Conservation (phyloP, 2,797 vertebrate species). For the Argentina silus region DNA sequence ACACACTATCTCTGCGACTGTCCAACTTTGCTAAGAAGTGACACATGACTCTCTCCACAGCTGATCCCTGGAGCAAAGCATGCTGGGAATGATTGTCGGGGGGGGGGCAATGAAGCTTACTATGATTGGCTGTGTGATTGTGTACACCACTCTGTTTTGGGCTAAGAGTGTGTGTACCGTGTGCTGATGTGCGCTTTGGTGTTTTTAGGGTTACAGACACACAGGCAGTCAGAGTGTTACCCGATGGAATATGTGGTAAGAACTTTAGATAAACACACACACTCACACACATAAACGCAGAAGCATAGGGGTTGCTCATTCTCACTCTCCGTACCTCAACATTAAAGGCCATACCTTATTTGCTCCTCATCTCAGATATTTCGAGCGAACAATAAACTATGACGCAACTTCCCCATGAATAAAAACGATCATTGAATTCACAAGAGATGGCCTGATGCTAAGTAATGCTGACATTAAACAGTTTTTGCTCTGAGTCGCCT, state of each 20-base stretch:
- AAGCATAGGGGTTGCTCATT: constrained; percentile 55
- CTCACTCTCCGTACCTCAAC: constrained; percentile 9
- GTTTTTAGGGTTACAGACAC: constrained; percentile 75
- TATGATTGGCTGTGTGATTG: constrained; percentile 46
- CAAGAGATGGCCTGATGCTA: too few species aligned
- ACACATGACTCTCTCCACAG: constrained; percentile 58
- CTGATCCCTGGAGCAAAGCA: constrained; percentile 66
- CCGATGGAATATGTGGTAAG: constrained; percentile 84
- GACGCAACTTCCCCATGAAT: too few species aligned
- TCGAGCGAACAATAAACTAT: too few species aligned
- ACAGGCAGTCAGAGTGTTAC: constrained; percentile 65
- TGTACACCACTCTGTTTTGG: constrained; percentile 4
- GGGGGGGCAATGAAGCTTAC: constrained; percentile 26
- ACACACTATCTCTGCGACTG: constrained; percentile 21
- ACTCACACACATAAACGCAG: constrained; percentile 44
- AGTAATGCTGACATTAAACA: too few species aligned
- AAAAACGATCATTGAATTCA: too few species aligned
- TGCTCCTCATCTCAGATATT: neutral
- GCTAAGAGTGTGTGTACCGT: constrained; percentile 31
- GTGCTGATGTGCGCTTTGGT: constrained; percentile 76
- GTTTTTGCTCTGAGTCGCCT: too few species aligned
- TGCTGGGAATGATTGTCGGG: constrained; percentile 59
- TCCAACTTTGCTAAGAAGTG: constrained; percentile 36
- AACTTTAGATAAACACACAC: constrained; percentile 47
- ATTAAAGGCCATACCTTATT: neutral